Evolutionary conservation across 2,888 invertebrate genomes (phyloP).

Genomic region (Drosophila quasianomalipes): DNA sequence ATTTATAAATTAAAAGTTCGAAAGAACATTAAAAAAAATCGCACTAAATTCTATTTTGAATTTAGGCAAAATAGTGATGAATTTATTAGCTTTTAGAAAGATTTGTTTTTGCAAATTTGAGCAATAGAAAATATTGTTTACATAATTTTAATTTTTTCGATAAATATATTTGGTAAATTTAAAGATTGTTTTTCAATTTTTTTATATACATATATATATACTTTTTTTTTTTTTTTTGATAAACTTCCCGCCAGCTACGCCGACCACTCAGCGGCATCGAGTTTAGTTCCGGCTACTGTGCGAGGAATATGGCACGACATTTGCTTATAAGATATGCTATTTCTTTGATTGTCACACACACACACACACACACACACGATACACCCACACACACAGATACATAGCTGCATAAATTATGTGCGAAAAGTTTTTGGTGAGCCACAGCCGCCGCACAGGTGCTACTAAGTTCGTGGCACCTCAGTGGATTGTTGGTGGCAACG

Average conservation of each 20-base stretch:
- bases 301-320: conserved; percentile 10
- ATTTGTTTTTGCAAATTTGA: neutral
- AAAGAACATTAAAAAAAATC: neutral
- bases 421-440: conserved; percentile 54
- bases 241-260: neutral
- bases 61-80: too few relatives aligned
- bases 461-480: conserved; percentile 20
- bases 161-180: neutral
- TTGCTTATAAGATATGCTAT: conserved; percentile 66
- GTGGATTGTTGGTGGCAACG: conserved; percentile 1
- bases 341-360: conserved; percentile 64
- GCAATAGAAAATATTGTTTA: neutral
- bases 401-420: conserved; percentile 62
- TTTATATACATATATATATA: neutral
- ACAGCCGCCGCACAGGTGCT: conserved; percentile 55
- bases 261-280: neutral
- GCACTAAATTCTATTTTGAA: neutral
- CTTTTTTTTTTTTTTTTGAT: too few relatives aligned
- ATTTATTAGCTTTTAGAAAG: neutral
- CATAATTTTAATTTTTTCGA: neutral
- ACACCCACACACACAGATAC: conserved; percentile 2
- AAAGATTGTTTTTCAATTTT: neutral
- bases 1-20: neutral
- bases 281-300: conserved; percentile 1
- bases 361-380: conserved; percentile 1